Percentiles rank a stretch among this genome's conserved stretches.
These are phyloP conservation scores for Phoebastria nigripes DNA, from an alignment of 2,797 vertebrate genomes.

Conservation along the genomic window DNA sequence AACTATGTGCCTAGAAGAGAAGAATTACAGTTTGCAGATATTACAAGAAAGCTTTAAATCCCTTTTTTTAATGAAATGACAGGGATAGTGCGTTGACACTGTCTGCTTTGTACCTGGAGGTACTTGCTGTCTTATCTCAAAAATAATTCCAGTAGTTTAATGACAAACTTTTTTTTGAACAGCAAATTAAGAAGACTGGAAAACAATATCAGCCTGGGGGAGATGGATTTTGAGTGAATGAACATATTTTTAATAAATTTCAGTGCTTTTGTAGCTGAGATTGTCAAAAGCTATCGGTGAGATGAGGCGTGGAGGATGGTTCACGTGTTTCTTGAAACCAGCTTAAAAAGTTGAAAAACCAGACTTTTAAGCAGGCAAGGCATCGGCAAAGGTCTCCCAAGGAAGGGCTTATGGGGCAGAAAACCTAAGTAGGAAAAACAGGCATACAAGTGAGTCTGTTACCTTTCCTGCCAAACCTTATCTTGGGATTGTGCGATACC, in stretches of 20 bases:
- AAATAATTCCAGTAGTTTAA: not conserved
- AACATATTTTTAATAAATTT: not conserved
- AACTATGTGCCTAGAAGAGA: not conserved
- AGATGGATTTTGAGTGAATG: not conserved
- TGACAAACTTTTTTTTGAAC: not conserved
- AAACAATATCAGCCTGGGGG: not conserved
- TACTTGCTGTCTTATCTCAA: not conserved
- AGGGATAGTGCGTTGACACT: not conserved
- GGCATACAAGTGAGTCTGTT: not conserved
- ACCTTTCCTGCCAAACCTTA: not conserved
- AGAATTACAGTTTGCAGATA: not conserved
- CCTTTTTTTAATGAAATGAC: not conserved
- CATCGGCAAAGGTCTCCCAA: not conserved
- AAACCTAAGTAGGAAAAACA: not conserved
- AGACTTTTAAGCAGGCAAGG: not conserved
- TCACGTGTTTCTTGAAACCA: not conserved
- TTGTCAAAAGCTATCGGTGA: not conserved
- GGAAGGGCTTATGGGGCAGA: not conserved
- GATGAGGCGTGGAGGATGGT: not conserved
- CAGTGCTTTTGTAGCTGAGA: not conserved
- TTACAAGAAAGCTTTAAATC: not conserved
- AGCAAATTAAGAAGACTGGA: not conserved
- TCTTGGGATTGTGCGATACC: not conserved
- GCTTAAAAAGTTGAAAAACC: not conserved
- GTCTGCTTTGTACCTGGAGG: not conserved